A percentile compares a stretch with the other conserved stretches of the same genome.
Conservation (phyloP, 2,888 invertebrate genomes). For the Caenorhabditis sp. region DNA sequence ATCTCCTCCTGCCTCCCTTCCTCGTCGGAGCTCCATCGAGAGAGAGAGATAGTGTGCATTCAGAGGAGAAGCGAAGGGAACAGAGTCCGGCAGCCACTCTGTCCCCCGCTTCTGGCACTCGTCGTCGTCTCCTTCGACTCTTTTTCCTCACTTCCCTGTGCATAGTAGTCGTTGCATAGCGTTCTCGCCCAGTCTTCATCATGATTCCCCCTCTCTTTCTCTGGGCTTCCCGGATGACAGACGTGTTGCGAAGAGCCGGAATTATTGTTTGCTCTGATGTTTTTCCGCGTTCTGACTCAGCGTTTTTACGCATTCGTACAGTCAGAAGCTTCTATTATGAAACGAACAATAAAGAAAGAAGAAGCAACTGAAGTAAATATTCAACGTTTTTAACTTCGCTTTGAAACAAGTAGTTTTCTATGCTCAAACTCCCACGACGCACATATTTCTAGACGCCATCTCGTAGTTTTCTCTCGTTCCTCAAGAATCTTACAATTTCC, state of each 20-base stretch:
- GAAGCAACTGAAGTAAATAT: too few species aligned
- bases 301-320: not conserved
- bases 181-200: not conserved
- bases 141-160: not conserved
- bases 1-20: not conserved
- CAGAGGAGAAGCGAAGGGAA: not conserved
- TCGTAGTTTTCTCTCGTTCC: too few species aligned
- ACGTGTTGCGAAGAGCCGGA: not conserved
- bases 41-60: not conserved
- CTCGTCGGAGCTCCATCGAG: not conserved
- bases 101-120: slow-evolving; percentile 6
- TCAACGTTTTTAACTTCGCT: too few species aligned
- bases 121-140: slow-evolving; percentile 9
- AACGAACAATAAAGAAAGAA: too few species aligned
- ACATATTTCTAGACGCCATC: too few species aligned
- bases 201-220: slow-evolving; percentile 1
- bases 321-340: too few species aligned
- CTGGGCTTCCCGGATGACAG: not conserved
- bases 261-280: slow-evolving; percentile 3
- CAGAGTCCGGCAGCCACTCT: not conserved
- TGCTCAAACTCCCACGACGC: too few species aligned
- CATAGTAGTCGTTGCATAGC: not conserved
- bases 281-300: not conserved
- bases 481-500: too few species aligned
- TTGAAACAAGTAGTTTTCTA: too few species aligned